These are phyloP conservation scores for Lycia hirtaria DNA, from an alignment of 2,888 invertebrate species.

Conservation along the genomic window DNA sequence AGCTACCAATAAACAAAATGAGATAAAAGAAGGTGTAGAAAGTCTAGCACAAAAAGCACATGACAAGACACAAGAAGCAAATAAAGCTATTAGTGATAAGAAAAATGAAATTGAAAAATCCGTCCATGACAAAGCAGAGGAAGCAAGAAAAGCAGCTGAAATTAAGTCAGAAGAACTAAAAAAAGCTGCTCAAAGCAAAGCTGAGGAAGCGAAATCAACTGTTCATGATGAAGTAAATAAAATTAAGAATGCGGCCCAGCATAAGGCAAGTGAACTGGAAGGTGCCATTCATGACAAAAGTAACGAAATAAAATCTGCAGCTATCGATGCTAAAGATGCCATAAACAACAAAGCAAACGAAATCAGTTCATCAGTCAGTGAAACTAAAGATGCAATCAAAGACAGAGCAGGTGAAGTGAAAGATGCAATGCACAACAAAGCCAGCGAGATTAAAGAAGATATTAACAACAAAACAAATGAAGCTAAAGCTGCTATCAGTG, in stretches of 20 bases:
- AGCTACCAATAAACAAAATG: conserved; percentile 59
- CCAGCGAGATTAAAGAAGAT: conserved; percentile 37
- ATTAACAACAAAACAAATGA: conserved; percentile 44
- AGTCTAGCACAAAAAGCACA: conserved; percentile 50
- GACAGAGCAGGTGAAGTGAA: conserved; percentile 47
- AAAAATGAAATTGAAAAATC: conserved; percentile 55
- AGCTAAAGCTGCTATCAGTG: conserved; percentile 33
- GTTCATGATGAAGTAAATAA: conserved; percentile 55
- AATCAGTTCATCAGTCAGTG: conserved; percentile 50
- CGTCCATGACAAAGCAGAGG: conserved; percentile 50
- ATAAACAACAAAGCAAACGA: conserved; percentile 36
- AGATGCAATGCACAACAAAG: conserved; percentile 44
- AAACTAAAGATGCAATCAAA: conserved; percentile 50
- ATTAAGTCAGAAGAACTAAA: conserved; percentile 48
- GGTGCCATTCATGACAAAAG: conserved; percentile 42
- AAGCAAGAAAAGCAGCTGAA: conserved; percentile 49
- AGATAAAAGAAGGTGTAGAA: conserved; percentile 54
- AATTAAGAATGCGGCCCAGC: conserved; percentile 47
- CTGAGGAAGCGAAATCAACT: conserved; percentile 50
- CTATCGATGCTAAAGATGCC: conserved; percentile 36
- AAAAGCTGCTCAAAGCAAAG: conserved; percentile 46
- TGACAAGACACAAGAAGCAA: conserved; percentile 55
- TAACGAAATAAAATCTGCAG: conserved; percentile 37
- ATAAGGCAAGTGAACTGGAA: conserved; percentile 41
- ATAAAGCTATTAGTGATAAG: conserved; percentile 52